A percentile compares a stretch with the other conserved stretches of the same genome.
Conservation (phyloP, 2,797 vertebrate species). For the Apodemus agrarius region DNA sequence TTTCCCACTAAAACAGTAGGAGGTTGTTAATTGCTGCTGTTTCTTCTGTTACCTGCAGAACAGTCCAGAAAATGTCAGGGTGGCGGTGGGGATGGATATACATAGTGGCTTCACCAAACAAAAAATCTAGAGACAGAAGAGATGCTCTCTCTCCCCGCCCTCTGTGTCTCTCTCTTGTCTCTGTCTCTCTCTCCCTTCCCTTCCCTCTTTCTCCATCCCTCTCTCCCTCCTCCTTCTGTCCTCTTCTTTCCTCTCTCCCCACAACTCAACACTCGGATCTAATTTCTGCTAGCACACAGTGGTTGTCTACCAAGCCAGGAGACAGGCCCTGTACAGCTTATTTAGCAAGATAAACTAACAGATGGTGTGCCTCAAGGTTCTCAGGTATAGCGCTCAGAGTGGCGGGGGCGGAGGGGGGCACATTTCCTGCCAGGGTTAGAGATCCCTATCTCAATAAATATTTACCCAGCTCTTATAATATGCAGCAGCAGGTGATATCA, state of each 20-base stretch:
- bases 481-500: background rate
- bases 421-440: fast-evolving
- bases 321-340: fast-evolving
- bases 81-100: fast-evolving
- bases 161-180: fast-evolving
- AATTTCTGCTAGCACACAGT: background rate
- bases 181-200: background rate
- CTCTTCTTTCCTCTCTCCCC: fast-evolving
- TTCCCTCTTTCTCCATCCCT: fast-evolving
- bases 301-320: background rate
- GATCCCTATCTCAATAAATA: background rate
- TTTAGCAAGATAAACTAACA: background rate
- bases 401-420: fast-evolving
- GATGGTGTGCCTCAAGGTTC: background rate
- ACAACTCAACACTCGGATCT: fast-evolving
- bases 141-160: background rate
- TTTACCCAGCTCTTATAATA: background rate
- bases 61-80: background rate
- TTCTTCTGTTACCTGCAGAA: background rate
- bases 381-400: fast-evolving
- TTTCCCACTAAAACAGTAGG: background rate
- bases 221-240: too few species aligned
- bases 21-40: fast-evolving
- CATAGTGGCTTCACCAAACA: background rate
- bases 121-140: background rate